Conservation (phyloP, 2,113 vertebrate species). For the Rostratula benghalensis region DNA sequence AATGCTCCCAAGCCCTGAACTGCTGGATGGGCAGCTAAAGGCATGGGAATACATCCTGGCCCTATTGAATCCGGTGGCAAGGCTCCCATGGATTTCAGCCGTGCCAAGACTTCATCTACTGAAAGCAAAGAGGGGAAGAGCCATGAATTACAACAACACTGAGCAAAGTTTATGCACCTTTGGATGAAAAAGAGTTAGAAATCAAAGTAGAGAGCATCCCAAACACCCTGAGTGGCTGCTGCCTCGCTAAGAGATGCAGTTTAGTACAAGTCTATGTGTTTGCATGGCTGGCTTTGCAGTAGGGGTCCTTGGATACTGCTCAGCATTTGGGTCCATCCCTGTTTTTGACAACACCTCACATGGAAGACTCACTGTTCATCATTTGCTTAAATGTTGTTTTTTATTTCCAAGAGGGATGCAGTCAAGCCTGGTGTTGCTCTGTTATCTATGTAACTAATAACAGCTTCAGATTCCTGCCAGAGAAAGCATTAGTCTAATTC, state of each 20-base stretch:
- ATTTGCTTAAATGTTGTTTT: not conserved
- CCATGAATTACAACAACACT: not conserved
- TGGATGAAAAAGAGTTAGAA: conserved; percentile 13
- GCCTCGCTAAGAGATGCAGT: rapidly evolving
- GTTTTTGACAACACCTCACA: not conserved
- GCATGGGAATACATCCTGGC: conserved; percentile 64
- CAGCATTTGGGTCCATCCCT: not conserved
- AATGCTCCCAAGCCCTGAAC: conserved; percentile 22
- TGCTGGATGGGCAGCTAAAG: conserved; percentile 36
- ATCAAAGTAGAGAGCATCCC: not conserved
- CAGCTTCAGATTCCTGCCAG: not conserved
- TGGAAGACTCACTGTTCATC: not conserved
- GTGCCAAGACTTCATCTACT: not conserved
- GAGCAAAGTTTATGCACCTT: not conserved
- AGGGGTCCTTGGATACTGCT: not conserved
- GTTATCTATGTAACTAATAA: not conserved
- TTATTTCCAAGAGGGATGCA: not conserved
- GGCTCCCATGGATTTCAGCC: not conserved
- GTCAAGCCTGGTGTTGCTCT: not conserved
- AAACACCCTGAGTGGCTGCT: not conserved
- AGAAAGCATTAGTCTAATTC: not conserved
- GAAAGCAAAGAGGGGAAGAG: not conserved
- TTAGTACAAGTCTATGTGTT: not conserved
- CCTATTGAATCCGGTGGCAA: conserved; percentile 43
- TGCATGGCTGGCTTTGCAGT: not conserved